Evolutionary conservation across 2,888 invertebrate genomes (phyloP).

Genomic region (Adela reaumurella): DNA sequence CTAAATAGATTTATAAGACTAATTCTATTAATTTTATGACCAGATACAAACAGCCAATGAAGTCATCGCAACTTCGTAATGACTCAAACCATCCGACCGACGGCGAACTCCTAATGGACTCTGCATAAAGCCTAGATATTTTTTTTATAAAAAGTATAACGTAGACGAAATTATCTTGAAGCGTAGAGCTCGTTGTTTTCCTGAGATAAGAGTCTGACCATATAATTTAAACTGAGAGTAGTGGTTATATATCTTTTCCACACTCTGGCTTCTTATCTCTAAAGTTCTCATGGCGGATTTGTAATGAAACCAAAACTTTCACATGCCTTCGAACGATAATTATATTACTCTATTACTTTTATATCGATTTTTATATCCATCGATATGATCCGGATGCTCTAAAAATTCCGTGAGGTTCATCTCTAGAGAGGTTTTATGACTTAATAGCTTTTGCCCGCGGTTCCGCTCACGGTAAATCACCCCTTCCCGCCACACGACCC

Average conservation of each 20-base stretch:
- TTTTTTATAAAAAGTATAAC: neutral
- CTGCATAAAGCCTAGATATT: neutral
- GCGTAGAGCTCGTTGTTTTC: no score
- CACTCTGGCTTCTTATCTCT: neutral
- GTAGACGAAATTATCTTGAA: no score
- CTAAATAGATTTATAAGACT: neutral
- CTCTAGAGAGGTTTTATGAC: no score
- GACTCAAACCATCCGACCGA: neutral
- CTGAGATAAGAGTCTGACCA: no score
- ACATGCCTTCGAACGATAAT: neutral
- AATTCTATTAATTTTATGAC: neutral
- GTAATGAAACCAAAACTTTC: neutral
- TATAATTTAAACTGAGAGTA: no score
- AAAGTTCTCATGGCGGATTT: neutral
- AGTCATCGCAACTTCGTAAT: neutral
- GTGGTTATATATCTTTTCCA: neutral
- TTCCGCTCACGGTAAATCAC: no score
- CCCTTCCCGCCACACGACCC: no score
- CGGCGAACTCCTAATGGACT: neutral
- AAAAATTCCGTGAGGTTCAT: no score
- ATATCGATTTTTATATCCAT: no score
- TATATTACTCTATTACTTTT: neutral
- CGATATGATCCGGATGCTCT: no score
- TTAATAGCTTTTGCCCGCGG: no score
- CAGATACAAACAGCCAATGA: neutral